Evolutionary conservation across 2,797 vertebrate genomes (phyloP).

Genomic region (Oophaga sylvatica): DNA sequence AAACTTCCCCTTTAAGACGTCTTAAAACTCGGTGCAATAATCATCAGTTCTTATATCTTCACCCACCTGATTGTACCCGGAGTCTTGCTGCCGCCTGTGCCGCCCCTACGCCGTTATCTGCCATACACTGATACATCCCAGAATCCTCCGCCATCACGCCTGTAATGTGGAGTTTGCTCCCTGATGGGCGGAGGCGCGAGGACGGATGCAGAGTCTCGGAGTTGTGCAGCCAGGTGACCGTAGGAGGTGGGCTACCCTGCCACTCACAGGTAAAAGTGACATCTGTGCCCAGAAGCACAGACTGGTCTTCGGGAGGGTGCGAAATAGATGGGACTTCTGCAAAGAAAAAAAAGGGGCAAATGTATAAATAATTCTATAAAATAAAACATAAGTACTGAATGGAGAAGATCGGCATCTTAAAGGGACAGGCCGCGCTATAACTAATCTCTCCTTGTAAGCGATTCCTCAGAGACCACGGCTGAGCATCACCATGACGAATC

Average conservation of each 20-base stretch:
- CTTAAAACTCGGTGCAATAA: neutral
- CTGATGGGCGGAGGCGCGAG: constrained; percentile 68
- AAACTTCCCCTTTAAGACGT: neutral
- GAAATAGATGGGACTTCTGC: constrained; percentile 79
- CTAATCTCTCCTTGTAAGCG: neutral
- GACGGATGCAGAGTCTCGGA: constrained; percentile 74
- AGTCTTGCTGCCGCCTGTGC: constrained; percentile 83
- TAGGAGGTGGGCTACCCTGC: constrained; percentile 81
- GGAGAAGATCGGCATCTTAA: neutral
- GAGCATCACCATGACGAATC: neutral
- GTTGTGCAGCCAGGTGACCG: constrained; percentile 87
- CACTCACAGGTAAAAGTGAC: constrained; percentile 76
- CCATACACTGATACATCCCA: constrained; percentile 89
- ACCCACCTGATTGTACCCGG: constrained; percentile 77
- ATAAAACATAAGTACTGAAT: neutral
- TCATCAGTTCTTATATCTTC: neutral
- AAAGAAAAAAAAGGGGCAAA: neutral
- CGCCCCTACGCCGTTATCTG: constrained; percentile 82
- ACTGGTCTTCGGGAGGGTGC: constrained; percentile 75
- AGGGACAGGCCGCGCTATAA: no score
- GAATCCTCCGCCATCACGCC: constrained; percentile 74
- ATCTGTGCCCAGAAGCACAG: constrained; percentile 69
- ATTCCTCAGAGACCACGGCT: neutral
- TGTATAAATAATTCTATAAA: no score
- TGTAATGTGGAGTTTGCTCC: constrained; percentile 73